phyloP scores from a whole-genome alignment of 2,888 invertebrate genomes.

The Oegoconia quadripuncta region DNA sequence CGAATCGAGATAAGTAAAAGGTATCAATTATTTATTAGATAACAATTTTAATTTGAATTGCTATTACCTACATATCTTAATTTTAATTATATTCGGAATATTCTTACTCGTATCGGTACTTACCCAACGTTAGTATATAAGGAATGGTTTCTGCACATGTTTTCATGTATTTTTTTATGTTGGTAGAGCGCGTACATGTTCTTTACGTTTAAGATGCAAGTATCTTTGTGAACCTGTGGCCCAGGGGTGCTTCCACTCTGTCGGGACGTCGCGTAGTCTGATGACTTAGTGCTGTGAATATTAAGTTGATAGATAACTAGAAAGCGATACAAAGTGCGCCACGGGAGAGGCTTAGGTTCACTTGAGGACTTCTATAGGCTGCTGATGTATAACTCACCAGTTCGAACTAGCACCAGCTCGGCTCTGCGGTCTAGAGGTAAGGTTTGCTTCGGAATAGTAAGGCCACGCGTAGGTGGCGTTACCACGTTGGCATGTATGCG shows the following conservation, averaged over 20 bases:
- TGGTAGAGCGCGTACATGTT: conserved; percentile 39
- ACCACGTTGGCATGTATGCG: conserved; percentile 59
- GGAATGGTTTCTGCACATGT: conserved; percentile 75
- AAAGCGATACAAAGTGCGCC: background rate
- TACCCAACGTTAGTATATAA: conserved; percentile 71
- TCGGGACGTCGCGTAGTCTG: conserved; percentile 56
- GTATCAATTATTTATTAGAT: no score
- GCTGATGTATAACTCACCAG: conserved; percentile 41
- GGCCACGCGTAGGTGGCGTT: conserved; percentile 80
- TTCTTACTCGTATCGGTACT: no score
- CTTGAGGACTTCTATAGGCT: no score
- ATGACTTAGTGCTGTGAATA: conserved; percentile 29
- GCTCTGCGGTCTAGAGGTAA: conserved; percentile 66
- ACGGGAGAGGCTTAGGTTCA: background rate
- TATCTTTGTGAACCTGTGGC: conserved; percentile 52
- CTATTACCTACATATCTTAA: no score
- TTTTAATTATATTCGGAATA: no score
- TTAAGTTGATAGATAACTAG: conserved; percentile 10
- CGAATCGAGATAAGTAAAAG: no score
- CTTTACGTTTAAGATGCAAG: conserved; percentile 52
- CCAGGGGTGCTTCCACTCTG: conserved; percentile 42
- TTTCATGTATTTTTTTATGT: conserved; percentile 57
- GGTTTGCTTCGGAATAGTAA: conserved; percentile 81
- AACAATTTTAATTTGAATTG: no score
- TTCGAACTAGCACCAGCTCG: conserved; percentile 57